Conservation (phyloP, 1,140 invertebrate genomes). For the Brachionus calyciflorus region DNA sequence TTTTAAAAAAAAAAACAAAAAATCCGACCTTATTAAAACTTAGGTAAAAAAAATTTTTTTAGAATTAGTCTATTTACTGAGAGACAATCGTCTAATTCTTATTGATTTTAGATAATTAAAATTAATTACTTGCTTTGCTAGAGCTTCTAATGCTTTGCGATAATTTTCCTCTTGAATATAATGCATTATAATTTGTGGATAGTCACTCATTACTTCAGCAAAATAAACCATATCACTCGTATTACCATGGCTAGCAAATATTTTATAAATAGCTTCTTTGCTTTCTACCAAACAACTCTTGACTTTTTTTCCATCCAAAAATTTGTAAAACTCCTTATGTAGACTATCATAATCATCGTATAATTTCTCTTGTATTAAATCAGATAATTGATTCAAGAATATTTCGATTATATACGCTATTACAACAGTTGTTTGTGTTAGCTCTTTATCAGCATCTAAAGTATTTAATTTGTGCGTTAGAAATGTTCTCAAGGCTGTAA, state of each 20-base stretch:
- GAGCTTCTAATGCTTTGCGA: slow-evolving; percentile 69
- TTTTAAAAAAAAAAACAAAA: too few species aligned
- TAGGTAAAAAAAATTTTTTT: too few species aligned
- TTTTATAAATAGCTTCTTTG: slow-evolving; percentile 75
- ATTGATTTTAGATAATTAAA: background rate
- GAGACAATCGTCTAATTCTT: too few species aligned
- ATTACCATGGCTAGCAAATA: slow-evolving; percentile 88
- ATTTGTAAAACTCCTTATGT: slow-evolving; percentile 72
- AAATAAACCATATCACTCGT: slow-evolving; percentile 80
- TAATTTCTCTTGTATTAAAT: slow-evolving; percentile 64
- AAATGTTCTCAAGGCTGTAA: slow-evolving; percentile 80
- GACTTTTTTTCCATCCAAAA: slow-evolving; percentile 52
- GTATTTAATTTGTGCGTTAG: slow-evolving; percentile 66
- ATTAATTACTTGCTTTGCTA: slow-evolving; percentile 55
- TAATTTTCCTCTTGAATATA: slow-evolving; percentile 72
- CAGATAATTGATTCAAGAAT: slow-evolving; percentile 78
- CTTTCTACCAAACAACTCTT: slow-evolving; percentile 69
- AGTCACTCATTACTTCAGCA: slow-evolving; percentile 82
- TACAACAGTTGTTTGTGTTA: slow-evolving; percentile 79
- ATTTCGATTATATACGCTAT: slow-evolving; percentile 89
- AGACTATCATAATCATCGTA: slow-evolving; percentile 66
- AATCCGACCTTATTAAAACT: too few species aligned
- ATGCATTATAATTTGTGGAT: slow-evolving; percentile 81
- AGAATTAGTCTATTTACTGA: too few species aligned
- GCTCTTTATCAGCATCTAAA: slow-evolving; percentile 55